A percentile compares a stretch with the other conserved stretches of the same genome.
Conservation (phyloP, 2,797 vertebrate species). For the Phrynocephalus forsythii region DNA sequence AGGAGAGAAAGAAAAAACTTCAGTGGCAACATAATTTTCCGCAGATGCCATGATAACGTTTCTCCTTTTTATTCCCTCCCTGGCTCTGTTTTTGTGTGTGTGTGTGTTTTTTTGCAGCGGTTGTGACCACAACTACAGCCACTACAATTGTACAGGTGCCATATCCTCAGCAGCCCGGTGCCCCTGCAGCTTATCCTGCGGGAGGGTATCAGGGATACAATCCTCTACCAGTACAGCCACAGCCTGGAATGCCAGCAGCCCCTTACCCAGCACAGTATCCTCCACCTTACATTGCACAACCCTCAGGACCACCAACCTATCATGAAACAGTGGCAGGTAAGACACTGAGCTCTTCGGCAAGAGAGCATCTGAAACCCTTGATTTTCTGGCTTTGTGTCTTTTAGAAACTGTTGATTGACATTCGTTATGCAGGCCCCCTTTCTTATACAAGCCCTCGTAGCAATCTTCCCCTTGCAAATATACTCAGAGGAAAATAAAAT, state of each 20-base stretch:
- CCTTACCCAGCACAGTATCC: slow-evolving; percentile 74
- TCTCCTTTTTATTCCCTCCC: neutral
- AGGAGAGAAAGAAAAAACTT: neutral
- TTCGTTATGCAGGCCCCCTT: neutral
- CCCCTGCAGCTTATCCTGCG: slow-evolving; percentile 70
- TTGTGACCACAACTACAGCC: slow-evolving; percentile 73
- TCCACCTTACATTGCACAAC: slow-evolving; percentile 79
- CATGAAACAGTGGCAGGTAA: slow-evolving; percentile 79
- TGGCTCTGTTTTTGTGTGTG: slow-evolving; percentile 20
- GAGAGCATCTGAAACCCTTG: neutral
- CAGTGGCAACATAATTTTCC: neutral
- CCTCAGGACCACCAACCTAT: slow-evolving; percentile 74
- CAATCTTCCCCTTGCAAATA: neutral
- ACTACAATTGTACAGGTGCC: slow-evolving; percentile 76
- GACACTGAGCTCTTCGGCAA: neutral
- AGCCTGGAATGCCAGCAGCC: slow-evolving; percentile 60
- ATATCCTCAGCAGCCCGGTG: slow-evolving; percentile 69
- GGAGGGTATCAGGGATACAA: slow-evolving; percentile 77
- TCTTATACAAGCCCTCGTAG: neutral
- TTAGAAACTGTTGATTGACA: neutral
- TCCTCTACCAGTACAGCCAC: slow-evolving; percentile 72
- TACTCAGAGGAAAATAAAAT: neutral
- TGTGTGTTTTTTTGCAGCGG: slow-evolving; percentile 65
- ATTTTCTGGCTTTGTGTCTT: neutral
- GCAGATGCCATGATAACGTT: neutral